Evolutionary conservation across 2,113 vertebrate genomes (phyloP).

Genomic region (Synchiropus splendidus): DNA sequence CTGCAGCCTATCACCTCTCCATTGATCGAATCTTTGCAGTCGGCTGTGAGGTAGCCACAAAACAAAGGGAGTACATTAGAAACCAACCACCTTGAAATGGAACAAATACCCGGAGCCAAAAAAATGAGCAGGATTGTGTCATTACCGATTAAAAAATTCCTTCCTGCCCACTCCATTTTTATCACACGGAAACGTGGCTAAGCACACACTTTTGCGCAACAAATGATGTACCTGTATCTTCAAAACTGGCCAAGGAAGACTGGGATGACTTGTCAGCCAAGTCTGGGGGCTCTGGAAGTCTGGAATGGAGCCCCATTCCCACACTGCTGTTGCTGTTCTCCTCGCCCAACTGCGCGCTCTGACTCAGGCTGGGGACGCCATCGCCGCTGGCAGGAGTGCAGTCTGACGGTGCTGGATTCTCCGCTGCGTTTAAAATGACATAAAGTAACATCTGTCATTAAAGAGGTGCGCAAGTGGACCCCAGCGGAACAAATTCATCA

Average conservation of each 20-base stretch:
- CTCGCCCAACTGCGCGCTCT: conserved; percentile 64
- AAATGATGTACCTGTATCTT: conserved; percentile 75
- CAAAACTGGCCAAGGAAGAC: conserved; percentile 73
- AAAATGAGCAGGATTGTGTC: no score
- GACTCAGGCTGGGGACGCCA: conserved; percentile 68
- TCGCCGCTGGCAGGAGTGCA: conserved; percentile 48
- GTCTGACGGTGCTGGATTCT: conserved; percentile 26
- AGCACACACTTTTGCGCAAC: no score
- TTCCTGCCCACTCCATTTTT: no score
- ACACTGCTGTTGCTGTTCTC: conserved; percentile 69
- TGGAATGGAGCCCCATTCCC: conserved; percentile 35
- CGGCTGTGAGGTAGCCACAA: conserved; percentile 51
- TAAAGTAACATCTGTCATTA: no score
- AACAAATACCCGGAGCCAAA: no score
- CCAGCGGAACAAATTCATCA: no score
- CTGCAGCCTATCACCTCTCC: conserved; percentile 63
- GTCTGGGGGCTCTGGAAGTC: conserved; percentile 79
- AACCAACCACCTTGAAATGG: no score
- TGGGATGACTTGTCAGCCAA: conserved; percentile 77
- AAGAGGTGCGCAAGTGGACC: no score
- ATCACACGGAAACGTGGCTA: no score
- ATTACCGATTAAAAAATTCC: no score
- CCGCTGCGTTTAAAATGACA: no score
- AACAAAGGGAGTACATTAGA: no score
- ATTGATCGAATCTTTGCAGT: conserved; percentile 62